phyloP scores from a whole-genome alignment of 2,888 invertebrate genomes.

The Prosapia bicincta region DNA sequence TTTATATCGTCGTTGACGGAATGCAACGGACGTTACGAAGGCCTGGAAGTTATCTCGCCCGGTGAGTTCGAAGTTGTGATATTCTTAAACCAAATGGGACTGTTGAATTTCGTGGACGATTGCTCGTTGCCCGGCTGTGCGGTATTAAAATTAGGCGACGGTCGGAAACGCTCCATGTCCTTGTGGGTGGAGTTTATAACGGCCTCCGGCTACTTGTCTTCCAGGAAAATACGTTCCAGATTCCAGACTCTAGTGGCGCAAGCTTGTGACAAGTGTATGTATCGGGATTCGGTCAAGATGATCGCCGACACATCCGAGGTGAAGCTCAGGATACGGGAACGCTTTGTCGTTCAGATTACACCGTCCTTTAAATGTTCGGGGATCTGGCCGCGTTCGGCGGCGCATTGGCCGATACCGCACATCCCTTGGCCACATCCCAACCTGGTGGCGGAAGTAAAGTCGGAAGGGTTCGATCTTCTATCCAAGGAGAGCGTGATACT shows the following conservation, averaged over 20 bases:
- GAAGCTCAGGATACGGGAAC: slow-evolving; percentile 69
- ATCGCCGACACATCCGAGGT: slow-evolving; percentile 81
- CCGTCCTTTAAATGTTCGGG: slow-evolving; percentile 81
- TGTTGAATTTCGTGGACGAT: slow-evolving; percentile 86
- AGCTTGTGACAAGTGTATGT: slow-evolving; percentile 78
- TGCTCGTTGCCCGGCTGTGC: slow-evolving; percentile 79
- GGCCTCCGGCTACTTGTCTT: slow-evolving; percentile 79
- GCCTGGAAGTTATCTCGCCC: slow-evolving; percentile 74
- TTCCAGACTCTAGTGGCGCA: slow-evolving; percentile 75
- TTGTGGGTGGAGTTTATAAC: slow-evolving; percentile 89
- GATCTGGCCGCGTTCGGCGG: slow-evolving; percentile 79
- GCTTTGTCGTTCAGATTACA: slow-evolving; percentile 80
- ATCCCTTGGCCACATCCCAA: slow-evolving; percentile 79
- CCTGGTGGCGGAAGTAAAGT: slow-evolving; percentile 74
- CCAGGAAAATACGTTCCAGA: slow-evolving; percentile 75
- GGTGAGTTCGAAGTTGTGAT: slow-evolving; percentile 79
- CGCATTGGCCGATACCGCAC: slow-evolving; percentile 76
- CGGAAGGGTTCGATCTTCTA: slow-evolving; percentile 78
- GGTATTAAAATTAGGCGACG: slow-evolving; percentile 80
- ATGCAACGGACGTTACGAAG: slow-evolving; percentile 73
- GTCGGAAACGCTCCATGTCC: slow-evolving; percentile 82
- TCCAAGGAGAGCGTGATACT: slow-evolving; percentile 67
- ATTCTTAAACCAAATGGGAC: slow-evolving; percentile 88
- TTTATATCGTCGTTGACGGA: slow-evolving; percentile 76
- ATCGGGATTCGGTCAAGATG: slow-evolving; percentile 77